Evolutionary conservation across 2,113 vertebrate genomes (phyloP).

Genomic region (Microcebus jonahi): DNA sequence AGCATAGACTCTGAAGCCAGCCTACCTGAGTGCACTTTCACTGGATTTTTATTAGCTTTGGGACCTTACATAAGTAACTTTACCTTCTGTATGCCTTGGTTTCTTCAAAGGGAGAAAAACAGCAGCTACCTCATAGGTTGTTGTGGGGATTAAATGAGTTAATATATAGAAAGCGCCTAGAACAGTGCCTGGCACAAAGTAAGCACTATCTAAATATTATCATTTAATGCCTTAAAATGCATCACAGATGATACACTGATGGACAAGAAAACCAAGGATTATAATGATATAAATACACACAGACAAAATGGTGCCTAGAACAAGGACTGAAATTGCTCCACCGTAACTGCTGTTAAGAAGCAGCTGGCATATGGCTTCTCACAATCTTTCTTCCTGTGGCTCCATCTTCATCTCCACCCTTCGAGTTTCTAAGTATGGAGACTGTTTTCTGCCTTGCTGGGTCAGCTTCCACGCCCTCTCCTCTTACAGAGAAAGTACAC

Average conservation of each 20-base stretch:
- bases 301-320: slow-evolving; percentile 21
- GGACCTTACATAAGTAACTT: neutral
- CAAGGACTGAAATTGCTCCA: neutral
- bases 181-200: neutral
- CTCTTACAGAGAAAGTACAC: neutral
- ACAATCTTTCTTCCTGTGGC: neutral
- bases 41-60: neutral
- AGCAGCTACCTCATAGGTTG: neutral
- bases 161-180: neutral
- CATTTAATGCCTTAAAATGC: neutral
- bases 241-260: neutral
- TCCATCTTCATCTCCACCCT: neutral
- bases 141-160: neutral
- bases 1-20: neutral
- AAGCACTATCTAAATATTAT: neutral
- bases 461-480: neutral
- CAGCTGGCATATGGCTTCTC: neutral
- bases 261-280: slow-evolving; percentile 20
- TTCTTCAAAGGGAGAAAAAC: neutral
- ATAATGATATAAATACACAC: neutral
- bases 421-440: neutral
- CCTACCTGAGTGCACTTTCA: neutral
- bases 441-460: neutral
- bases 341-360: neutral
- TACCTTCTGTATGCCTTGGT: neutral